These are phyloP conservation scores for Phengaris arion DNA, from an alignment of 2,888 invertebrate genomes.

Conservation along the genomic window DNA sequence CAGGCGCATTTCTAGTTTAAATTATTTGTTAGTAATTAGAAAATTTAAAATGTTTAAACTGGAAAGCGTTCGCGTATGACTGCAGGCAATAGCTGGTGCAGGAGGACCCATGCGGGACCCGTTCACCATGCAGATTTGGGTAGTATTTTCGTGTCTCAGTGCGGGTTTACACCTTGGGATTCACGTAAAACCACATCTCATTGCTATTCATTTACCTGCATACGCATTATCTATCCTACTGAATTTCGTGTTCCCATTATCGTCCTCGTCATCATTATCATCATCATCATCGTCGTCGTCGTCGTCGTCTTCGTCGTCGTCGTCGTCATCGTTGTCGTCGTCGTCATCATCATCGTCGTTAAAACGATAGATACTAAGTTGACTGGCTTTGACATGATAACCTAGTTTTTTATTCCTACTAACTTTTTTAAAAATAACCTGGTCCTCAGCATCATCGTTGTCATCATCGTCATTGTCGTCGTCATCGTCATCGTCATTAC, in stretches of 20 bases:
- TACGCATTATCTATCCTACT: slow-evolving; percentile 75
- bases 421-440: slow-evolving; percentile 40
- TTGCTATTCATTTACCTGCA: slow-evolving; percentile 71
- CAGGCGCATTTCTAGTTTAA: slow-evolving; percentile 70
- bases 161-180: slow-evolving; percentile 63
- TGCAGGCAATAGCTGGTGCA: slow-evolving; percentile 82
- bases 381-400: slow-evolving; percentile 40
- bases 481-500: slow-evolving; percentile 37
- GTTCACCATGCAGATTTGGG: slow-evolving; percentile 75
- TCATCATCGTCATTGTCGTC: slow-evolving; percentile 54
- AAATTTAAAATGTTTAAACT: slow-evolving; percentile 72
- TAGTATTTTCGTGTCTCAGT: slow-evolving; percentile 58
- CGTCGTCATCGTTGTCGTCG: slow-evolving; percentile 41
- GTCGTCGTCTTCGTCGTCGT: slow-evolving; percentile 48
- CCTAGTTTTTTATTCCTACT: slow-evolving; percentile 34
- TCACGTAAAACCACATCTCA: slow-evolving; percentile 42
- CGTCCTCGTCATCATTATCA: slow-evolving; percentile 63
- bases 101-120: slow-evolving; percentile 71
- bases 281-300: slow-evolving; percentile 72
- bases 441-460: slow-evolving; percentile 70
- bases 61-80: slow-evolving; percentile 80
- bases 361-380: slow-evolving; percentile 31
- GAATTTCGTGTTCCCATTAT: slow-evolving; percentile 72
- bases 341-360: slow-evolving; percentile 26
- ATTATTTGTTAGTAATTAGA: slow-evolving; percentile 75